Base-by-base conservation (phyloP, 2,113 vertebrate species). In the Phasianus colchicus region DNA sequence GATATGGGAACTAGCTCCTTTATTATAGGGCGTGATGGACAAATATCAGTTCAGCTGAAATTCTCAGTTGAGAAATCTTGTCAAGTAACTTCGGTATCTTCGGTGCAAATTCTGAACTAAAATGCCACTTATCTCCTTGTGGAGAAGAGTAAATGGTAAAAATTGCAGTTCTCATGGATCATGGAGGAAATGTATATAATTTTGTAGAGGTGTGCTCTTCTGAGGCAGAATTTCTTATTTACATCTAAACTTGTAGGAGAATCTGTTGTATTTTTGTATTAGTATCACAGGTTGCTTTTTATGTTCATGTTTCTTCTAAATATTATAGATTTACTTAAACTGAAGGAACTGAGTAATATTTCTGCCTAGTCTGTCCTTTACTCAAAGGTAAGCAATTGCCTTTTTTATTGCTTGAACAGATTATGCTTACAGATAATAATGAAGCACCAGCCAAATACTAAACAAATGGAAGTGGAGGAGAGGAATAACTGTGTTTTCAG, bases 141-240 rank as follows among this genome's bases (percentile, higher is more conserved):
- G 18, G 63, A n/a, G 24, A 29, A 50, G 24, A 19, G n/a, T 13
- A 45, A 57, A 10, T 29, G 20, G 66, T 24, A 65, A 77, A 10
- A 5, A 0, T 29, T 3, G 7, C 34, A 19, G 24, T 30, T 47
- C 19, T 82, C 21, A 3, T 0, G 1, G 54, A 6, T 27, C 0
- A 0, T 25, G 43, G 45, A 57, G 57, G 47, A 89, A 42, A 30
- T 42, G 30, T 72, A 34, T 64, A 4, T 29, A 2, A 10, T 71
- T 47, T 10, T 81, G 61, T 42, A 73, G 63, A 84, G 34, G 20
- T 83, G 22, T 2, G 0, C 32, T 40, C 58, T 83, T 20, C 36
- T n/a, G 34, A 60, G 36, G 24, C 52, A 91, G n/a, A 83, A 83
- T 36, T 81, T 87, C 63, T 48, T 76, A 25, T 47, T 38, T 43